Conservation (phyloP, 2,113 vertebrate genomes). For the Oncorhynchus gorbuscha region DNA sequence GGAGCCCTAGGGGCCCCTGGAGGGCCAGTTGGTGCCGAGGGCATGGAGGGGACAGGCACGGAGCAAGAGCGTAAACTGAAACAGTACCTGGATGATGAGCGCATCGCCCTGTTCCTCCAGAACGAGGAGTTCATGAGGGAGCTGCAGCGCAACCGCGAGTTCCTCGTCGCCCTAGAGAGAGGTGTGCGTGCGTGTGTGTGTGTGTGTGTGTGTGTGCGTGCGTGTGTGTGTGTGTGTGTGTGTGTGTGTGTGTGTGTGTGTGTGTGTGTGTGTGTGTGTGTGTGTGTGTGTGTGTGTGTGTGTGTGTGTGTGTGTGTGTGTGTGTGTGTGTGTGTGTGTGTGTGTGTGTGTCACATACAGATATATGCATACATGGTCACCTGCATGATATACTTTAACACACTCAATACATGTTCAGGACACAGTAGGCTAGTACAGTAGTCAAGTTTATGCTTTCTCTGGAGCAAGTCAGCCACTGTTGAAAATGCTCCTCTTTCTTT, state of each 20-base stretch:
- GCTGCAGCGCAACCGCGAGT: constrained; percentile 93
- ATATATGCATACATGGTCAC: not conserved
- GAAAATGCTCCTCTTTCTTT: not conserved
- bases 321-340: constrained; percentile 54
- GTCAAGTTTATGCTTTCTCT: too few species aligned
- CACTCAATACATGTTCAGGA: too few species aligned
- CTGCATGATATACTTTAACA: too few species aligned
- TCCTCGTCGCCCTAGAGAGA: constrained; percentile 93
- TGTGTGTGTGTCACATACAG: not conserved
- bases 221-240: constrained; percentile 72
- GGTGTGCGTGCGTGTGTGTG: constrained; percentile 75
- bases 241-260: constrained; percentile 71
- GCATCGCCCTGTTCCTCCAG: constrained; percentile 93
- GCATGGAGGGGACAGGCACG: constrained; percentile 17
- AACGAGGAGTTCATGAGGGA: constrained; percentile 98
- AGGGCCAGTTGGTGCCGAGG: constrained; percentile 24
- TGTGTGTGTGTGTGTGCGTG: constrained; percentile 70
- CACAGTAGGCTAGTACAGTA: too few species aligned
- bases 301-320: constrained; percentile 71
- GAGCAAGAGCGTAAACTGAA: constrained; percentile 91
- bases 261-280: constrained; percentile 71
- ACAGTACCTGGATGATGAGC: constrained; percentile 95
- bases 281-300: constrained; percentile 71
- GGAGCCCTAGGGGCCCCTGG: constrained; percentile 39
- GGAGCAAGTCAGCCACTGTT: not conserved